These are phyloP conservation scores for Macrophya alboannulata DNA, from an alignment of 2,888 invertebrate genomes.

Conservation along the genomic window DNA sequence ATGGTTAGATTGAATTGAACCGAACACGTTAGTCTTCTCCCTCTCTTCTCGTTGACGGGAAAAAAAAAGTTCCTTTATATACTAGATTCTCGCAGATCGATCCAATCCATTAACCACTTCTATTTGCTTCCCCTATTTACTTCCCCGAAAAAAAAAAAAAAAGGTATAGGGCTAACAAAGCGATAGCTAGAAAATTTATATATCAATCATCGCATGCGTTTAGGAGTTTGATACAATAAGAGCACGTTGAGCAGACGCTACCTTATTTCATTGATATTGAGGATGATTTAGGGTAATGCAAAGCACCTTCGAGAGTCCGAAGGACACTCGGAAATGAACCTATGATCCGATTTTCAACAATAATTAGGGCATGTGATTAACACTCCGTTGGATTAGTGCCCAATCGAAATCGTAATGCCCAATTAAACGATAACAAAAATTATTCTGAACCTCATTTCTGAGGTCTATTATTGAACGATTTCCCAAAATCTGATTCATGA, in stretches of 20 bases:
- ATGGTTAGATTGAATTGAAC: background rate
- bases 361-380: background rate
- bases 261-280: too few species aligned
- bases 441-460: too few species aligned
- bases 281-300: too few species aligned
- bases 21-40: background rate
- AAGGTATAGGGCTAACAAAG: background rate
- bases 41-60: background rate
- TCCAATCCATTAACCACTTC: constrained; percentile 38
- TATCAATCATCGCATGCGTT: background rate
- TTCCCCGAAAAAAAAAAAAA: background rate
- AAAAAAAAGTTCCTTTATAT: background rate
- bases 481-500: too few species aligned
- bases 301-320: too few species aligned
- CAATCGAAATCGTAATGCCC: too few species aligned
- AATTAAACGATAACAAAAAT: too few species aligned
- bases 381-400: too few species aligned
- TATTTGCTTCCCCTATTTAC: background rate
- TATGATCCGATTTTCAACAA: too few species aligned
- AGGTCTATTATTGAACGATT: too few species aligned
- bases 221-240: background rate
- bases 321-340: too few species aligned
- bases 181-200: background rate
- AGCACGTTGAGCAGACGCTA: background rate
- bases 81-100: background rate